phyloP scores from a whole-genome alignment of 2,888 invertebrate species.

The Bursaphelenchus okinawaensis region DNA sequence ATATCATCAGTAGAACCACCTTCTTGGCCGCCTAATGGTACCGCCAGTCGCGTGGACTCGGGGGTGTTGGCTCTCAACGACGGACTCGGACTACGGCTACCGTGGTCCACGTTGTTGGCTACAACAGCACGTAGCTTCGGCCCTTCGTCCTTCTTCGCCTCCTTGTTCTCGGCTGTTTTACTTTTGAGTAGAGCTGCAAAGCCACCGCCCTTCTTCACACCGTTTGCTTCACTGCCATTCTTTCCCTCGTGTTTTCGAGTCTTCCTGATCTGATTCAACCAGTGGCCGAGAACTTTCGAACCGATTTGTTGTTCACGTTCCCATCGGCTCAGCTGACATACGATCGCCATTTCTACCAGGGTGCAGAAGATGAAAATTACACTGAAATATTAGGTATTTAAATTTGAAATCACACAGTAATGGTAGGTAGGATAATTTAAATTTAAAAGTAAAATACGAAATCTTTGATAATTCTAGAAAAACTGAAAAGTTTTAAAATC shows the following conservation, averaged over 20 bases:
- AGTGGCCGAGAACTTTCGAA: constrained; percentile 55
- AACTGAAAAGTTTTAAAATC: too few species aligned
- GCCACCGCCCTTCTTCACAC: constrained; percentile 37
- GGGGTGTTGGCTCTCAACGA: not conserved
- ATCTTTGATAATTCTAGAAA: too few species aligned
- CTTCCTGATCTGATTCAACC: constrained; percentile 56
- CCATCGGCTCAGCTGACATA: constrained; percentile 55
- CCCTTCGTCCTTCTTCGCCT: not conserved
- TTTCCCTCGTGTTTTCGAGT: constrained; percentile 47
- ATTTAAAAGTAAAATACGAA: too few species aligned
- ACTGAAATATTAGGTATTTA: constrained; percentile 20
- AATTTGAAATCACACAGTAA: too few species aligned
- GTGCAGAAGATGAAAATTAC: constrained; percentile 57
- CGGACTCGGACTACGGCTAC: not conserved
- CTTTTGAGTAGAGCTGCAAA: not conserved
- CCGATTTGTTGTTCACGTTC: constrained; percentile 56
- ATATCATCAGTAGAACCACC: not conserved
- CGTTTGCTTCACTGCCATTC: constrained; percentile 27
- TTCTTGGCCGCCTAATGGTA: not conserved
- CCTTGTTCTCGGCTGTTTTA: not conserved
- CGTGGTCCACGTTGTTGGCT: not conserved
- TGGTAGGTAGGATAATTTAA: too few species aligned
- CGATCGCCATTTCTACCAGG: constrained; percentile 56
- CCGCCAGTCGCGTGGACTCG: constrained; percentile 5
- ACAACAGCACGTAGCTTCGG: not conserved